phyloP scores from a whole-genome alignment of 2,888 invertebrate species.

The Byasa hedistus region DNA sequence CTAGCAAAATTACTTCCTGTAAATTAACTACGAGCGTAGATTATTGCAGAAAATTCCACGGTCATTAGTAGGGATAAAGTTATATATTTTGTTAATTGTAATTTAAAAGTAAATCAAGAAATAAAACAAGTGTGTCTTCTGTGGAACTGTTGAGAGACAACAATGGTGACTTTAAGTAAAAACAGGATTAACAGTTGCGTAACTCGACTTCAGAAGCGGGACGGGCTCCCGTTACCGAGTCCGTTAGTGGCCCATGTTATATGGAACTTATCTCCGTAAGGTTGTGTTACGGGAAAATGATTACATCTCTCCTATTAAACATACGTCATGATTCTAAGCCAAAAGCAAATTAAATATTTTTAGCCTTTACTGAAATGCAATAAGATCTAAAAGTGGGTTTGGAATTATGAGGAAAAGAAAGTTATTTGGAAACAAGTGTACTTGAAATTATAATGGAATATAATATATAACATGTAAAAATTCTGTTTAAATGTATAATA shows the following conservation, averaged over 20 bases:
- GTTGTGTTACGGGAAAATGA: slow-evolving; percentile 33
- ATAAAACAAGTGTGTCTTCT: not conserved
- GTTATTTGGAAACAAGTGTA: too few relatives aligned
- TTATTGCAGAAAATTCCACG: too few relatives aligned
- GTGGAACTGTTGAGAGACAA: slow-evolving; percentile 16
- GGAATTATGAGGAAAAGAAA: too few relatives aligned
- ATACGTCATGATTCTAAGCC: not conserved
- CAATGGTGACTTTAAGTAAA: slow-evolving; percentile 30
- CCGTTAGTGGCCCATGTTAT: slow-evolving; percentile 55
- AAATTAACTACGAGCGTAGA: too few relatives aligned
- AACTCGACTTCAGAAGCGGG: slow-evolving; percentile 45
- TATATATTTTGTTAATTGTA: not conserved
- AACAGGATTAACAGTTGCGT: slow-evolving; percentile 42
- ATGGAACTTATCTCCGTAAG: slow-evolving; percentile 41
- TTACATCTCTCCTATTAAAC: slow-evolving; percentile 11
- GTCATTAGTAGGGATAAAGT: too few relatives aligned
- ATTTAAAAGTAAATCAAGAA: not conserved
- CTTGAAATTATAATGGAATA: too few relatives aligned
- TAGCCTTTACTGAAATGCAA: not conserved
- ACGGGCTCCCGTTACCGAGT: slow-evolving; percentile 56
- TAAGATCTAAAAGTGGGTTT: not conserved
- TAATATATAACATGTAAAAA: too few relatives aligned
- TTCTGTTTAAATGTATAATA: too few relatives aligned
- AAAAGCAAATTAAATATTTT: not conserved
- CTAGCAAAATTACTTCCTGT: too few relatives aligned